Evolutionary conservation across 2,113 vertebrate species (phyloP), one percentile per base, ranked within the genome.

Genomic region (Agapornis roseicollis): DNA sequence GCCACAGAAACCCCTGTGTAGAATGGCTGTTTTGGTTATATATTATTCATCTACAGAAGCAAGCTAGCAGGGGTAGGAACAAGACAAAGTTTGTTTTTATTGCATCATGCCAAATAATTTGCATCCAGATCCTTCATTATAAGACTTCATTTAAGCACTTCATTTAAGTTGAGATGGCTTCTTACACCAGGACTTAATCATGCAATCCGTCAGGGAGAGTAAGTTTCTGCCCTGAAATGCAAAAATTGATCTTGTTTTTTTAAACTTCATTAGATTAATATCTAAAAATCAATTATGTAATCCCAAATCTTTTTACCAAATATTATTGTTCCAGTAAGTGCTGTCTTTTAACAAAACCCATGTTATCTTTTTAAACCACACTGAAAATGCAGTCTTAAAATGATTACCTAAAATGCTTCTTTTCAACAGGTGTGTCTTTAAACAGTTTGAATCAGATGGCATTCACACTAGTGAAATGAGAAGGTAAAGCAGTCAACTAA

Each of bases 401-500:
- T 69, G 6, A 85, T 91, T 91, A 63, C 65, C 23, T 12, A 55
- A 94, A 85, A 71, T 65, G 11, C 39, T 81, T 63, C 29, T 60
- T 94, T 94, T 71, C 35, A 78, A 13, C 29, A 35, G 53, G 55
- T 65, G 15, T 69, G 17, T 76, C 55, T 85, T 91, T 72, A 66
- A 91, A 84, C 56, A 84, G 56, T 90, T 78, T 80, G 41, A 69
- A 93, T 92, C 80, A 84, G 72, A 70, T 86, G 76, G 68, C 58
- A 69, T 88, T 90, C 85, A 66, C 65, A 76, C 56, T 56, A 74
- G 41, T 69, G 70, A 91, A 91, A 93, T 89, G 55, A 86, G 86
- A 87, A 95, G 80, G n/a, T 37, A 65, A 91, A 58, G 79, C 60
- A 92, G 85, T 63, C 84, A 80, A 42, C 88, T 88, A 66, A 88